Percentiles rank a stretch among this genome's conserved stretches.
Conservation (phyloP, 1,140 invertebrate species). For the Latrodectus geometricus region DNA sequence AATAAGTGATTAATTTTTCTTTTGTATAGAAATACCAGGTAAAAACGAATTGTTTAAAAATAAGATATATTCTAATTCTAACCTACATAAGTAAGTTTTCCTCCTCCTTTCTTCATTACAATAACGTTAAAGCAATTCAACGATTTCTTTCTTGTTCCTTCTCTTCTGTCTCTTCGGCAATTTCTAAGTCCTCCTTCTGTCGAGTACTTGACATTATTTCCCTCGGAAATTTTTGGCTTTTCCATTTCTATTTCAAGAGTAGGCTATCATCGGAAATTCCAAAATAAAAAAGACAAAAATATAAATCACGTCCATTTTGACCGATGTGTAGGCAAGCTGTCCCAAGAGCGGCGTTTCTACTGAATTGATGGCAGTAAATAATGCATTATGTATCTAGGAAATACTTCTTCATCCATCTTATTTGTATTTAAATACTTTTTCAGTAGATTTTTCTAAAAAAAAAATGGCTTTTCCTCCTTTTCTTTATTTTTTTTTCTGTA, state of each 20-base stretch:
- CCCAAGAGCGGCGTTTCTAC: constrained; percentile 35
- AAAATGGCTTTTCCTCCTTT: too few species aligned
- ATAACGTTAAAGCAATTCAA: background rate
- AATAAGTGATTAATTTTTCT: too few species aligned
- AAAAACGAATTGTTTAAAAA: too few species aligned
- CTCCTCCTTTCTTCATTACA: too few species aligned
- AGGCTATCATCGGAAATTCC: constrained; percentile 34
- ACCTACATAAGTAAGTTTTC: too few species aligned
- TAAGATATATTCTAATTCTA: too few species aligned
- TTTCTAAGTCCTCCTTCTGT: background rate
- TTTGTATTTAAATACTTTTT: constrained; percentile 57
- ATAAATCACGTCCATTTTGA: constrained; percentile 57
- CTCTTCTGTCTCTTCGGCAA: background rate
- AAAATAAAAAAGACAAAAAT: constrained; percentile 48
- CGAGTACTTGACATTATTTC: background rate
- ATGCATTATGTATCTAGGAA: constrained; percentile 57
- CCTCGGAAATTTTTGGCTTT: background rate
- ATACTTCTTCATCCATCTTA: constrained; percentile 54
- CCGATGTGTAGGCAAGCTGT: constrained; percentile 43
- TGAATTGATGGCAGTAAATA: constrained; percentile 57
- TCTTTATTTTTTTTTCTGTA: too few species aligned
- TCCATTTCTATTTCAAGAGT: background rate
- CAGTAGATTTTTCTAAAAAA: too few species aligned
- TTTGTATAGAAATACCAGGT: too few species aligned
- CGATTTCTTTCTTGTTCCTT: background rate